Conservation (phyloP, 2,113 vertebrate species). For the Lophotis ruficrista region DNA sequence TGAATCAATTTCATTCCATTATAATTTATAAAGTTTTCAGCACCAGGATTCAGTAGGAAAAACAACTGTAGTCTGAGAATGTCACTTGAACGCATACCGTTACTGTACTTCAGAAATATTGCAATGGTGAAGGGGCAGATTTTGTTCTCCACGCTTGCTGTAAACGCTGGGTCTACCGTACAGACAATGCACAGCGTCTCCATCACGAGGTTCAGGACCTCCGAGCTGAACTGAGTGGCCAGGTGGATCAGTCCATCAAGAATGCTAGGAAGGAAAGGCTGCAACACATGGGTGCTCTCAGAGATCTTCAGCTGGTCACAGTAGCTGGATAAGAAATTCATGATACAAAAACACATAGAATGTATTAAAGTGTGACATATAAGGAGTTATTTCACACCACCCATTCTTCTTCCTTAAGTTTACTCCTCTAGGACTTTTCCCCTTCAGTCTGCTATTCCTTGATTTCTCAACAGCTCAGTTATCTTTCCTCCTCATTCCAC, state of each 20-base stretch:
- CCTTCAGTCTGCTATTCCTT: not conserved
- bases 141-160: constrained; percentile 92
- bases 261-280: constrained; percentile 95
- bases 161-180: constrained; percentile 91
- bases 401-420: not conserved
- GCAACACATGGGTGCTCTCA: constrained; percentile 91
- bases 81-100: constrained; percentile 76
- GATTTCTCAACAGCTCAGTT: not conserved
- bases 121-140: constrained; percentile 98
- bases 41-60: not conserved
- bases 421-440: not conserved
- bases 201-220: constrained; percentile 97
- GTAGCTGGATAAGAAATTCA: constrained; percentile 78
- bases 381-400: not conserved
- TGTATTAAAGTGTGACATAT: not conserved
- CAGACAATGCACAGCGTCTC: constrained; percentile 97
- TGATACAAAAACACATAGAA: not conserved
- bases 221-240: constrained; percentile 95
- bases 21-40: not conserved
- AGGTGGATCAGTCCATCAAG: constrained; percentile 94
- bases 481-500: not conserved
- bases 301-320: constrained; percentile 97
- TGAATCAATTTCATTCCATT: not conserved
- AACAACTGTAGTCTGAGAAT: not conserved
- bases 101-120: constrained; percentile 97